Percentiles rank a stretch among this genome's conserved stretches.
These are phyloP conservation scores for Sebastes steindachneri DNA, from an alignment of 2,797 vertebrate species.

Conservation along the genomic window DNA sequence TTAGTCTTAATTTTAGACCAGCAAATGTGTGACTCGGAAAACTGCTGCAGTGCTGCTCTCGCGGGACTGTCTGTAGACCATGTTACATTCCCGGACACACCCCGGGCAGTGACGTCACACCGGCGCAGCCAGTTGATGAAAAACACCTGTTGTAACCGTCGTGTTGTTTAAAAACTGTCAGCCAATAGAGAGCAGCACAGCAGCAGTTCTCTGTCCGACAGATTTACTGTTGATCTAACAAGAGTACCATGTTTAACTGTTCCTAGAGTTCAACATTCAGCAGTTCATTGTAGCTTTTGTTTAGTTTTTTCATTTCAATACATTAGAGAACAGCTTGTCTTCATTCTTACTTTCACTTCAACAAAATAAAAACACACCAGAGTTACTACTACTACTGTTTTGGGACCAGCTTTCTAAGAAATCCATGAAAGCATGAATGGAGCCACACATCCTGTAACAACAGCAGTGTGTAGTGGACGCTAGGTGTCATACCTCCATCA, in stretches of 20 bases:
- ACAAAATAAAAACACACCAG: neutral
- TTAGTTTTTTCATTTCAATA: neutral
- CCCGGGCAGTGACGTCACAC: neutral
- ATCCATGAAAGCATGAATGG: neutral
- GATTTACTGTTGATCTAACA: neutral
- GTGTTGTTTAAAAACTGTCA: neutral
- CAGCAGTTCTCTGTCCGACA: neutral
- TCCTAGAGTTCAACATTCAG: neutral
- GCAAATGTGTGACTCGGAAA: too few relatives aligned
- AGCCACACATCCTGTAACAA: neutral
- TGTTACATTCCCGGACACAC: neutral
- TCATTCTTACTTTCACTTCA: neutral
- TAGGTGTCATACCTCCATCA: constrained; percentile 66
- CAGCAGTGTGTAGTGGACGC: constrained; percentile 21
- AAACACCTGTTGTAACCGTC: neutral
- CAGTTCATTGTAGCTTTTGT: neutral
- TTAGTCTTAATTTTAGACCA: neutral
- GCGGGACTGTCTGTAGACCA: neutral
- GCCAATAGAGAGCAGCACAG: constrained; percentile 1
- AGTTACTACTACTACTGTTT: neutral
- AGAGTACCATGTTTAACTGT: neutral
- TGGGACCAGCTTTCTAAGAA: neutral
- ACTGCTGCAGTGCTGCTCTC: neutral
- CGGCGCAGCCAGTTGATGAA: neutral
- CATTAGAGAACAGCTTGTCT: neutral